Percentiles rank a stretch among this genome's conserved stretches.
phyloP scores from a whole-genome alignment of 1,140 invertebrate genomes.

The Trichogramma pretiosum region DNA sequence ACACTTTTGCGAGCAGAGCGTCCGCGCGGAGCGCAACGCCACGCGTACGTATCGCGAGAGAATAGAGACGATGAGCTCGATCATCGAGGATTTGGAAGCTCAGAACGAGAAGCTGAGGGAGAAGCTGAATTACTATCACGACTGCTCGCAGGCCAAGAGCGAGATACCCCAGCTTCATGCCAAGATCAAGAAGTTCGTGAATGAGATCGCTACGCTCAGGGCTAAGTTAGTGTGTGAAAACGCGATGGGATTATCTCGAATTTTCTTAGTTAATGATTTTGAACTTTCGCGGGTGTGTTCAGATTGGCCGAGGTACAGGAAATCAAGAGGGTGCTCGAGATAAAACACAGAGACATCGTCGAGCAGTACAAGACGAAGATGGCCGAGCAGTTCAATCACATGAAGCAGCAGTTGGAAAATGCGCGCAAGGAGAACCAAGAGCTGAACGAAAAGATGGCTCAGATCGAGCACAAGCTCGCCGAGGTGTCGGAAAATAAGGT shows the following conservation, averaged over 20 bases:
- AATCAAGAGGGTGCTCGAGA: slow-evolving; percentile 22
- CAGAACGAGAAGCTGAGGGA: slow-evolving; percentile 26
- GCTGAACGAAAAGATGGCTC: slow-evolving; percentile 17
- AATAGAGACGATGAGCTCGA: slow-evolving; percentile 19
- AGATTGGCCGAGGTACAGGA: slow-evolving; percentile 25
- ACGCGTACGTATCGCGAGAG: slow-evolving; percentile 17
- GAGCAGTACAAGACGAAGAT: slow-evolving; percentile 23
- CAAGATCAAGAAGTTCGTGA: slow-evolving; percentile 23
- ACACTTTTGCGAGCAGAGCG: too few relatives aligned
- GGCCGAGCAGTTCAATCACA: slow-evolving; percentile 20
- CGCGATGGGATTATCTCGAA: too few relatives aligned
- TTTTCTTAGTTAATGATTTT: background rate
- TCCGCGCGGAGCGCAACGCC: background rate
- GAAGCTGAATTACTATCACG: slow-evolving; percentile 16
- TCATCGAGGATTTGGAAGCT: slow-evolving; percentile 22
- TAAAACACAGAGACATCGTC: slow-evolving; percentile 23
- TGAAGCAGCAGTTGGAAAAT: slow-evolving; percentile 24
- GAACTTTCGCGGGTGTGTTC: too few relatives aligned
- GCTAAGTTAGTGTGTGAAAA: slow-evolving; percentile 29
- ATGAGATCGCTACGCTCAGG: slow-evolving; percentile 25
- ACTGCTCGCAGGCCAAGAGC: background rate
- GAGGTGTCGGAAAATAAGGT: slow-evolving; percentile 20
- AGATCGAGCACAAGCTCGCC: slow-evolving; percentile 19
- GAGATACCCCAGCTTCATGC: slow-evolving; percentile 14
- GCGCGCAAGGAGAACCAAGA: slow-evolving; percentile 19